Evolutionary conservation across 1,140 invertebrate genomes (phyloP), one percentile per base, ranked within the genome.

Genomic region (Solenopsis fugax): DNA sequence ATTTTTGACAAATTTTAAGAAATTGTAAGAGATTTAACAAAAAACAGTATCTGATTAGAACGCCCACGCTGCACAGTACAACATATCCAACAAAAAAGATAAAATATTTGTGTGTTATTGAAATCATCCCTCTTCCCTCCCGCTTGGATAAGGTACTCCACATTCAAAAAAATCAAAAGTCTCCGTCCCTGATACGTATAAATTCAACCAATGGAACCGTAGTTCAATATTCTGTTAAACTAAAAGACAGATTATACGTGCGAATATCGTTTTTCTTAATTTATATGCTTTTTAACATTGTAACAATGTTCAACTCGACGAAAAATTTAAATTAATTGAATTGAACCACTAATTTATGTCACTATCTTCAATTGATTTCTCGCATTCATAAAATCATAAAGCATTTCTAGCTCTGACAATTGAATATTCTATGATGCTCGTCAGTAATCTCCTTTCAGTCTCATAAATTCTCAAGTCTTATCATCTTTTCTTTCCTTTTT

Each of bases 281-380:
- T 60, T 21, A 41, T 65, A 5, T 34, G 7, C 9, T 41, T 41
- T 16, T 58, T 41, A 48, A 37, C 2, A 16, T 4, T 54, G 18
- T 29, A 71, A 37, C 41, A 24, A 75, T 54, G 41, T 48, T 56
- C 50, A 18, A 12, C 41, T 48, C 24, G 41, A 4, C 4, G 34
- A 56, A 58, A 58, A 13, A 9, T 67, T 80, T 13, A 2, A 50
- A 24, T 13, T 52, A 67, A 78, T 37, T 7, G 10, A 78, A 67
- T 41, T 37, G 12, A 7, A 18, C 7, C 18, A 48, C 9, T 10
- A 65, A 50, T 24, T 52, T 37, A 21, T 24, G 18, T 6, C 2
- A 9, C 41, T 4, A 45, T n/a, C 9, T 37, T 65, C 65, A 80
- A 78, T 65, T 50, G n/a, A 72, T 60, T 58, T 60, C 16, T 60